Conservation (phyloP, 2,888 invertebrate species). For the Euplexia lucipara region DNA sequence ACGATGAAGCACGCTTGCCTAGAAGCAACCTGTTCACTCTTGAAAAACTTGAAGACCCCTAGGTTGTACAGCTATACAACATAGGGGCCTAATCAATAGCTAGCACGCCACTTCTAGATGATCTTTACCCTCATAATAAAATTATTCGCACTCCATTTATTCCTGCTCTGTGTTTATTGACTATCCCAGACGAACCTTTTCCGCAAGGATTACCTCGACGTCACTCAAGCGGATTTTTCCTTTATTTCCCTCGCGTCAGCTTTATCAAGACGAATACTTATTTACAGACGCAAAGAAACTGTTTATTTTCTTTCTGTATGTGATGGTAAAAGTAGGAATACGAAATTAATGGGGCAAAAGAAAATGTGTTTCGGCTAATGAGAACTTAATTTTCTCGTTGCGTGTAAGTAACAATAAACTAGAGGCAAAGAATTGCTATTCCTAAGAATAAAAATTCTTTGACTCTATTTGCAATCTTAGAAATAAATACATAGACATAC, state of each 20-base stretch:
- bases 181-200: slow-evolving; percentile 11
- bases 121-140: background rate
- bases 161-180: slow-evolving; percentile 8
- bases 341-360: background rate
- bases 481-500: too few species aligned
- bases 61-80: too few species aligned
- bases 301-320: slow-evolving; percentile 4
- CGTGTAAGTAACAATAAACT: too few species aligned
- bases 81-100: too few species aligned
- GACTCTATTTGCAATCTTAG: too few species aligned
- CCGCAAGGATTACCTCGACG: slow-evolving; percentile 26
- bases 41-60: too few species aligned
- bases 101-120: background rate
- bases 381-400: too few species aligned
- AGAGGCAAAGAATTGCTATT: too few species aligned
- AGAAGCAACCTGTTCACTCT: too few species aligned
- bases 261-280: slow-evolving; percentile 34
- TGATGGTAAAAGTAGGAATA: background rate
- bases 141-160: slow-evolving; percentile 2
- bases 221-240: slow-evolving; percentile 27
- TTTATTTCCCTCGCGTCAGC: slow-evolving; percentile 30
- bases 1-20: too few species aligned
- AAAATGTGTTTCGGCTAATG: too few species aligned
- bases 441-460: too few species aligned
- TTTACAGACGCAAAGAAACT: slow-evolving; percentile 34